phyloP scores from a whole-genome alignment of 2,113 vertebrate species.

The Sclerurus mexicanus region DNA sequence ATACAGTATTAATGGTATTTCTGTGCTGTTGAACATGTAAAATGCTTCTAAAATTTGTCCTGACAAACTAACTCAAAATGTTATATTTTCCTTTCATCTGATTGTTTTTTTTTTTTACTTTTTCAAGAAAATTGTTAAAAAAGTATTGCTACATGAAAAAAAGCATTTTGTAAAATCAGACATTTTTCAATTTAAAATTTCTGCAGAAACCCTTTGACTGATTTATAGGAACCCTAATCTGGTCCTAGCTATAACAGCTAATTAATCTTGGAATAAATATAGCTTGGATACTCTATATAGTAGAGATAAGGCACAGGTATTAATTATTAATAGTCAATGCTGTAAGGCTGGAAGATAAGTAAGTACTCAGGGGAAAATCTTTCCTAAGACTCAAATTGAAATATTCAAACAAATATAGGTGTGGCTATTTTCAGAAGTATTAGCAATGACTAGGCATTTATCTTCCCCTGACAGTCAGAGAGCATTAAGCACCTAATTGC shows the following conservation, averaged over 20 bases:
- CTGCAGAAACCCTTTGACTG: not conserved
- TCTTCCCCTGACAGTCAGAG: not conserved
- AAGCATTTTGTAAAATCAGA: not conserved
- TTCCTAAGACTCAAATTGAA: constrained; percentile 6
- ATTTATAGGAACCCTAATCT: constrained; percentile 2
- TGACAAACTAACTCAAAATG: not conserved
- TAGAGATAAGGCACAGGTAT: constrained; percentile 1
- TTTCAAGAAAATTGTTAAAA: not conserved
- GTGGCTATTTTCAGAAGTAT: constrained; percentile 16
- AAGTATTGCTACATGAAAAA: not conserved
- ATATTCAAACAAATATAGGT: constrained; percentile 4
- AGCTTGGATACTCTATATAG: not conserved
- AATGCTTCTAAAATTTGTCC: not conserved
- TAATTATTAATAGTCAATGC: constrained; percentile 46
- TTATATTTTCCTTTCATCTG: not conserved
- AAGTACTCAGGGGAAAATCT: constrained; percentile 28
- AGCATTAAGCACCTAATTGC: not conserved
- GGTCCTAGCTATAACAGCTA: not conserved
- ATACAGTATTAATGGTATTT: not conserved
- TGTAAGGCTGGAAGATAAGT: constrained; percentile 14
- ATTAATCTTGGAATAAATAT: constrained; percentile 48
- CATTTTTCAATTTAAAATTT: not conserved
- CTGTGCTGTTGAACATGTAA: not conserved
- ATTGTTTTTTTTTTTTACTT: not conserved
- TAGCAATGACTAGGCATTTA: not conserved